A percentile compares a stretch with the other conserved stretches of the same genome.
Conservation (phyloP, 2,888 invertebrate species). For the Cheilosia urbana region DNA sequence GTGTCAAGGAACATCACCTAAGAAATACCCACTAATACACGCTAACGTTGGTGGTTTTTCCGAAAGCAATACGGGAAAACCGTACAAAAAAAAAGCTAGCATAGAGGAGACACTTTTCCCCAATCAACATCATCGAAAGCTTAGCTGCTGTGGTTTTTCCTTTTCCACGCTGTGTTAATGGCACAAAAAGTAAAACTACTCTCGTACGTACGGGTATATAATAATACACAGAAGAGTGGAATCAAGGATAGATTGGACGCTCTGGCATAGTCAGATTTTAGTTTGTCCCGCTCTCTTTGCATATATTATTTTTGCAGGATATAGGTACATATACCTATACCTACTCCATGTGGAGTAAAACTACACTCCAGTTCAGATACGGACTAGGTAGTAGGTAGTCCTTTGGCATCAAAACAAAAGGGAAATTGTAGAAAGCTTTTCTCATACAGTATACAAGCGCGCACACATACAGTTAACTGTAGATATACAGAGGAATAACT, state of each 20-base stretch:
- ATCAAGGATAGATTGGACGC: slow-evolving; percentile 48
- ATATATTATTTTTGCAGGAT: neutral
- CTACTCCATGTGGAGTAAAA: slow-evolving; percentile 25
- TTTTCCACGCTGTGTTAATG: slow-evolving; percentile 17
- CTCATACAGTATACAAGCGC: neutral
- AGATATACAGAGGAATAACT: neutral
- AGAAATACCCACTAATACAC: slow-evolving; percentile 65
- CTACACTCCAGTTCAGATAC: slow-evolving; percentile 47
- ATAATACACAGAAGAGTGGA: neutral
- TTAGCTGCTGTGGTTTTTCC: slow-evolving; percentile 36
- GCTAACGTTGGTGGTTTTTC: slow-evolving; percentile 22
- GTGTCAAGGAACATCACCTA: slow-evolving; percentile 45
- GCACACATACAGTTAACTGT: slow-evolving; percentile 4
- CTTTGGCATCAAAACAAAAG: slow-evolving; percentile 23
- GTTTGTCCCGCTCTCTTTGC: slow-evolving; percentile 32
- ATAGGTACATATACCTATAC: neutral
- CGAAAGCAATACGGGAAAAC: neutral
- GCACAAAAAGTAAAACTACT: slow-evolving; percentile 42
- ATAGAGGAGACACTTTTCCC: slow-evolving; percentile 48
- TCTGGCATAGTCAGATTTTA: slow-evolving; percentile 10
- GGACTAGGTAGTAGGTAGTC: slow-evolving; percentile 31
- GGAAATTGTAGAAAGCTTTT: slow-evolving; percentile 34
- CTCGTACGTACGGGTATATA: neutral
- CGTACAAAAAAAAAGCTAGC: slow-evolving; percentile 31
- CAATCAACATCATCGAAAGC: slow-evolving; percentile 49